Percentiles rank a stretch among this genome's conserved stretches.
These are phyloP conservation scores for Venturia canescens DNA, from an alignment of 1,140 invertebrate species.

Conservation along the genomic window DNA sequence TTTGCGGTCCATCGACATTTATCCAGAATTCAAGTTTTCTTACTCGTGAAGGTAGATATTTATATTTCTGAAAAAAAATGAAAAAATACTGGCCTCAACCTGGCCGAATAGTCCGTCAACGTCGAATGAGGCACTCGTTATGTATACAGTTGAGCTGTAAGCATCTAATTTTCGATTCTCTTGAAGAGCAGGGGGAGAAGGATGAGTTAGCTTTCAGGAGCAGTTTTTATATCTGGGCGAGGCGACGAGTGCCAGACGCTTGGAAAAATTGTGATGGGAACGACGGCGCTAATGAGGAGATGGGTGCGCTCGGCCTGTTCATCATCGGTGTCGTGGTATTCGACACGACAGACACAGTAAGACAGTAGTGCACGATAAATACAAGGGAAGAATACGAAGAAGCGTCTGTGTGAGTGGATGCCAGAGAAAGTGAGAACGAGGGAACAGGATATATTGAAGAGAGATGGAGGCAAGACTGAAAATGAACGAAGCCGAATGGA, in stretches of 20 bases:
- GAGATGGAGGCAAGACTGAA: neutral
- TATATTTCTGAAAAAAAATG: conserved; percentile 43
- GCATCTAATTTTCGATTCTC: conserved; percentile 31
- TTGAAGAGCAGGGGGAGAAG: neutral
- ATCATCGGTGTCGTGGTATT: conserved; percentile 26
- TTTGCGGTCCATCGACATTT: conserved; percentile 5
- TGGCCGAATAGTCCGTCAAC: neutral
- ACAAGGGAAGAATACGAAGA: neutral
- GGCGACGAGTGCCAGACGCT: conserved; percentile 27
- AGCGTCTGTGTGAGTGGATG: neutral
- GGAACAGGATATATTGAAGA: neutral
- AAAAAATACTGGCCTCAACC: neutral
- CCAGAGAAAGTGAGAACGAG: neutral
- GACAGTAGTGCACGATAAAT: neutral
- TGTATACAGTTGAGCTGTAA: conserved; percentile 10
- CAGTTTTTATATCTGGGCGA: conserved; percentile 1
- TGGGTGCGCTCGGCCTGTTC: conserved; percentile 23
- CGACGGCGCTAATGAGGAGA: conserved; percentile 42
- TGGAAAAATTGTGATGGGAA: conserved; percentile 42
- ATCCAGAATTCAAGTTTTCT: conserved; percentile 20
- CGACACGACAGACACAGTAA: conserved; percentile 4
- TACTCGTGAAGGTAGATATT: conserved; percentile 32
- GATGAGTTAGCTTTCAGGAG: conserved; percentile 15
- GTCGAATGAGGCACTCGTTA: conserved; percentile 2
- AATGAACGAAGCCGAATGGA: neutral